Conservation (phyloP, 1,140 invertebrate genomes). For the Rhyzopertha dominica region DNA sequence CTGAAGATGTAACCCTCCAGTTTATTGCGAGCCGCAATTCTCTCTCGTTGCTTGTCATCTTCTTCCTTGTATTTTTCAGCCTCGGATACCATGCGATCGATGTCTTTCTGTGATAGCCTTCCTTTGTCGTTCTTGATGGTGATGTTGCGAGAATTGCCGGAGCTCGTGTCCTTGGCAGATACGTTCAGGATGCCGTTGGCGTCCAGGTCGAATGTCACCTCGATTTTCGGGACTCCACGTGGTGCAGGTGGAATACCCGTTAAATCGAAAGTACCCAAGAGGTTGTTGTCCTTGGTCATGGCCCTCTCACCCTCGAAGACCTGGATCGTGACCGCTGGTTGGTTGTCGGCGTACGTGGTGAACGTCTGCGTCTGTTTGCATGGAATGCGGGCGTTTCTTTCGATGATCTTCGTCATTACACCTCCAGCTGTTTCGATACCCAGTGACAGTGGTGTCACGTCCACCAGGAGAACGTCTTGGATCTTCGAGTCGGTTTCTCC, state of each 20-base stretch:
- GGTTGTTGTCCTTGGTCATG: slow-evolving; percentile 60
- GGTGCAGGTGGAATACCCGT: slow-evolving; percentile 77
- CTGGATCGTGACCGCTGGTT: slow-evolving; percentile 70
- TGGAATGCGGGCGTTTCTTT: slow-evolving; percentile 62
- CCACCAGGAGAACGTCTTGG: slow-evolving; percentile 52
- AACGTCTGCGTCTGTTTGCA: slow-evolving; percentile 60
- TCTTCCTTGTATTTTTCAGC: slow-evolving; percentile 57
- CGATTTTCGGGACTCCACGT: slow-evolving; percentile 54
- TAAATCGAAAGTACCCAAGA: slow-evolving; percentile 64
- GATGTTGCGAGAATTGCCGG: slow-evolving; percentile 55
- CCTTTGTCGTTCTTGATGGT: slow-evolving; percentile 82
- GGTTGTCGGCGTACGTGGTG: slow-evolving; percentile 57
- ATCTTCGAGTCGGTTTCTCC: slow-evolving; percentile 47
- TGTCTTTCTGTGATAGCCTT: slow-evolving; percentile 70
- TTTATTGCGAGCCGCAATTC: slow-evolving; percentile 66
- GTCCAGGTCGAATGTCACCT: slow-evolving; percentile 53
- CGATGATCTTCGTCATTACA: slow-evolving; percentile 59
- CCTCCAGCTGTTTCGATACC: slow-evolving; percentile 57
- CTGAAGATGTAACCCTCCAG: slow-evolving; percentile 78
- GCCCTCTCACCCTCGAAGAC: slow-evolving; percentile 31
- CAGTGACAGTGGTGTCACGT: slow-evolving; percentile 52
- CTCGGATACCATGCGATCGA: slow-evolving; percentile 72
- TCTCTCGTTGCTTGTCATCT: slow-evolving; percentile 59
- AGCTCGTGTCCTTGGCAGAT: slow-evolving; percentile 50
- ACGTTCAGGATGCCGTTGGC: slow-evolving; percentile 66